Base-by-base conservation (phyloP, 2,113 vertebrate species). In the Hemiscyllium ocellatum region DNA sequence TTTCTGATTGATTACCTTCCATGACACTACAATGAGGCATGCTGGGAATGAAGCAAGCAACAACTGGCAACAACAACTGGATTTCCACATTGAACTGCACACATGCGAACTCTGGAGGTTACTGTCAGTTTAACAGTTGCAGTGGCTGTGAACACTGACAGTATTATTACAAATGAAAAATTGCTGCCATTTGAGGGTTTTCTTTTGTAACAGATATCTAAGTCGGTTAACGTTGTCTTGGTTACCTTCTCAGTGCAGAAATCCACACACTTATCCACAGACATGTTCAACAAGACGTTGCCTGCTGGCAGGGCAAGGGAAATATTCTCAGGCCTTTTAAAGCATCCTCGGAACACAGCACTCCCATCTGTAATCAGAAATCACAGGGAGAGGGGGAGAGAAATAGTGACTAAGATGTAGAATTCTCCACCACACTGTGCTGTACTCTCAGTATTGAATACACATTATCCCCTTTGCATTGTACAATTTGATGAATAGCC, bases 281-380 rank as follows among this genome's bases (percentile, higher is more conserved):
- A 99, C 98, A 98, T 98, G 97, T 98, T 98, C 1, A 95, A 96
- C 97, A 99, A 98, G 96, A 97, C 78, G 0, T 96, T 96, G 2
- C 97, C 98, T 96, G 98, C 96, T 0, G 98, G 98, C 95, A 99
- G 97, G 33, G 99, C 99, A 86, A 99, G 85, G 17, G 98, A 98
- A 96, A 98, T n/a, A 4, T 99, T 99, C 76, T 98, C 97, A 0
- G 99, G 99, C n/a, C 96, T 97, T 95, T 86, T 98, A 97, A 99
- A 99, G 95, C 99, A 99, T 0, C 99, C 99, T 78, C 99, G 98
- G 97, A 99, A 99, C 96, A 99, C 98, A 0, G 99, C 98, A 0
- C 98, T 99, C 96, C 99, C 99, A 24, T 99, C 99, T 99, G 97
- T 95, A 96, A 96, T 42, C 78, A 95, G 93, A 95, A 65, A 95